Conservation (phyloP, 2,797 vertebrate genomes). For the Hypotaenidia philippensis region DNA sequence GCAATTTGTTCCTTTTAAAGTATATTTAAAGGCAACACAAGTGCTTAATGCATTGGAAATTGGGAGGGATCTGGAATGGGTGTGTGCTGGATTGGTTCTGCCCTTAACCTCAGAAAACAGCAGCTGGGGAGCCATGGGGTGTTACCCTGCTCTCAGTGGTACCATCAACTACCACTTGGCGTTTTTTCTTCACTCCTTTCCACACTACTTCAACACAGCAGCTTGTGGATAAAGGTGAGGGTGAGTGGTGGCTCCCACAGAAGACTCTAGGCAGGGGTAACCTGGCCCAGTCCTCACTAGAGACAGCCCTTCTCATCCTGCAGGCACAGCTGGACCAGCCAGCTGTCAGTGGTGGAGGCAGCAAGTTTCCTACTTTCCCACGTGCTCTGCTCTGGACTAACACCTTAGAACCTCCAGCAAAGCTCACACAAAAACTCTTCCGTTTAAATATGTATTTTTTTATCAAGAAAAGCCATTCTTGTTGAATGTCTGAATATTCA, state of each 20-base stretch:
- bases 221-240: not conserved
- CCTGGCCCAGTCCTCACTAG: not conserved
- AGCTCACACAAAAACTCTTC: rapidly evolving
- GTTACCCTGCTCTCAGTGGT: rapidly evolving
- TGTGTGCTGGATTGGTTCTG: not conserved
- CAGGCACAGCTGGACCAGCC: not conserved
- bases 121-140: not conserved
- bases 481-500: not conserved
- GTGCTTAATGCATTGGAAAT: not conserved
- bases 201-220: not conserved
- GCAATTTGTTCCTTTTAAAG: not conserved
- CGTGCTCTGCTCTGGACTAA: not conserved
- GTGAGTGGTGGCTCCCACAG: not conserved
- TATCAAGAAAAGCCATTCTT: not conserved
- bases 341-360: not conserved
- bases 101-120: not conserved
- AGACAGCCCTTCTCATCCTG: not conserved
- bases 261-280: not conserved
- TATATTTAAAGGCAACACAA: not conserved
- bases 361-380: rapidly evolving
- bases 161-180: not conserved
- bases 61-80: not conserved
- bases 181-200: not conserved
- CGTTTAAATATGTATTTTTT: not conserved
- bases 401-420: not conserved